Evolutionary conservation across 92 coral and sea anemone species (phyloP).

Genomic region (Palythoa caribaeorum): DNA sequence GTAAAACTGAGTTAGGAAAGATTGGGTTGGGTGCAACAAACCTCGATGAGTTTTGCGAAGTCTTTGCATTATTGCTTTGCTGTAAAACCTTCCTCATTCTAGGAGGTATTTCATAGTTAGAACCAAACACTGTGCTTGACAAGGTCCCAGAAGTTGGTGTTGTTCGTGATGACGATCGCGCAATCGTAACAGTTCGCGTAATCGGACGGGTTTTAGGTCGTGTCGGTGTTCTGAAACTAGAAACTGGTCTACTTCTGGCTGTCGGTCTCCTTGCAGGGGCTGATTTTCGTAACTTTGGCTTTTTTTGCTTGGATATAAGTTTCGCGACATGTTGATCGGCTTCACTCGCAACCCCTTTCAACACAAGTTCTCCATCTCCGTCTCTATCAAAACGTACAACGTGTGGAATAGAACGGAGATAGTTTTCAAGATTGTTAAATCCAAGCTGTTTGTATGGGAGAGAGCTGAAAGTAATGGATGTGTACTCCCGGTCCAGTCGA

Average conservation of each 20-base stretch:
- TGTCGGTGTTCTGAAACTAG: conserved; percentile 23
- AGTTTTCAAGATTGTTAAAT: conserved; percentile 74
- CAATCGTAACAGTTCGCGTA: conserved; percentile 24
- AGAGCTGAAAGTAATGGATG: conserved; percentile 67
- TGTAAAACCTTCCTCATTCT: conserved; percentile 34
- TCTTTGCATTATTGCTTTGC: neutral
- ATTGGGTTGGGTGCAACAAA: conserved; percentile 21
- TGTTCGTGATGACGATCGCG: conserved; percentile 11
- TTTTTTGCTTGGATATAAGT: conserved; percentile 91
- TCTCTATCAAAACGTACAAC: conserved; percentile 81
- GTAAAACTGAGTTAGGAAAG: conserved; percentile 14
- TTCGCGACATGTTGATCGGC: conserved; percentile 94
- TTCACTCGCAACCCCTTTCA: conserved; percentile 85
- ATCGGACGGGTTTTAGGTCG: conserved; percentile 42
- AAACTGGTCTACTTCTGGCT: conserved; percentile 22
- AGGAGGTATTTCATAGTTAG: conserved; percentile 39
- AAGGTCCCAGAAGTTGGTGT: neutral
- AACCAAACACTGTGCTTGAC: conserved; percentile 29
- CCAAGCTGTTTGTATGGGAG: conserved; percentile 84
- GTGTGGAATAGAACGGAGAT: conserved; percentile 79
- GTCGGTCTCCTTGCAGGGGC: conserved; percentile 69
- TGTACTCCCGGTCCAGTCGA: conserved; percentile 79
- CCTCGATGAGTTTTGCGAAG: conserved; percentile 16
- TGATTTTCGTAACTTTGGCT: conserved; percentile 80
- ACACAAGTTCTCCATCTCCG: conserved; percentile 78